A percentile compares a stretch with the other conserved stretches of the same genome.
Conservation (phyloP, 1,140 invertebrate species). For the Anoplophora glabripennis region DNA sequence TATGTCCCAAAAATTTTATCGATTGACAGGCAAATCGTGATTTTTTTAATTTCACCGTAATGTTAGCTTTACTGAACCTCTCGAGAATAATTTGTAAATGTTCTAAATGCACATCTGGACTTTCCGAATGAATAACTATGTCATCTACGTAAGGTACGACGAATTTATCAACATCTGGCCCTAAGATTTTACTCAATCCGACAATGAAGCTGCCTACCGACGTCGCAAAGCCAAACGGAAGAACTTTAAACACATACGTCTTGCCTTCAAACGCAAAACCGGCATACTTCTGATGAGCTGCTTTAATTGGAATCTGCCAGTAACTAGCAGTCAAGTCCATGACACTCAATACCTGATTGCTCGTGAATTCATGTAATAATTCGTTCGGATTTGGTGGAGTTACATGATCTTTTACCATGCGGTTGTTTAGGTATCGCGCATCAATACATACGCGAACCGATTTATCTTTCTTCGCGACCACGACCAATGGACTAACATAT, state of each 20-base stretch:
- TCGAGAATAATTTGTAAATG: constrained; percentile 45
- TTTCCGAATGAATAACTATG: constrained; percentile 47
- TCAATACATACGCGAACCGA: not conserved
- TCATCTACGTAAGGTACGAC: constrained; percentile 46
- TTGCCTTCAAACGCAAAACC: no score
- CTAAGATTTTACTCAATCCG: not conserved
- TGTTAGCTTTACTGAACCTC: constrained; percentile 40
- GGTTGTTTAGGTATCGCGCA: no score
- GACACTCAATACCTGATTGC: no score
- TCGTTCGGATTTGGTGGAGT: no score
- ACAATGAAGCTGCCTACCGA: not conserved
- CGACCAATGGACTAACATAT: not conserved
- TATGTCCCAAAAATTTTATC: constrained; percentile 47
- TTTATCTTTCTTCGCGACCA: not conserved
- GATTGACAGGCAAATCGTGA: constrained; percentile 47
- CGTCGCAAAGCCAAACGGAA: no score
- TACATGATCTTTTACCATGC: no score
- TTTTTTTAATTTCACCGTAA: constrained; percentile 52
- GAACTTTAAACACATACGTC: no score
- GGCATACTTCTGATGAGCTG: no score
- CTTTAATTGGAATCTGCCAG: no score
- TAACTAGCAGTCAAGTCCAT: no score
- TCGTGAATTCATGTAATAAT: no score
- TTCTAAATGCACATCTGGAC: constrained; percentile 50
- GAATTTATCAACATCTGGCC: not conserved